Percentiles rank a stretch among this genome's conserved stretches.
Evolutionary conservation across 2,797 vertebrate species (phyloP).

Genomic region (Thamnophis elegans): DNA sequence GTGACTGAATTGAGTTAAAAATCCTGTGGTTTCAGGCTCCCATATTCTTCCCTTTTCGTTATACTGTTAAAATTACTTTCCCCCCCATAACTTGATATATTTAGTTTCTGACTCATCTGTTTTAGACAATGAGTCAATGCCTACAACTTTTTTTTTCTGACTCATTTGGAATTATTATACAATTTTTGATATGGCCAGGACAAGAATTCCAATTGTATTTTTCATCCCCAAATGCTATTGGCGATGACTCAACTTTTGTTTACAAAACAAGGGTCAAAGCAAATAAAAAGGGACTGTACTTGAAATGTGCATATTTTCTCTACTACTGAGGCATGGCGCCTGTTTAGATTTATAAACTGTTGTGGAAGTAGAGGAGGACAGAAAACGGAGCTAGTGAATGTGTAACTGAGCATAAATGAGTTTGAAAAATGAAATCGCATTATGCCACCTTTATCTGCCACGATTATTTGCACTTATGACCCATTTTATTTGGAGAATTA

Average conservation of each 20-base stretch:
- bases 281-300: background rate
- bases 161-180: slow-evolving; percentile 67
- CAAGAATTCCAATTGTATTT: slow-evolving; percentile 59
- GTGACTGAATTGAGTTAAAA: slow-evolving; percentile 62
- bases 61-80: slow-evolving; percentile 44
- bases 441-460: background rate
- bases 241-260: slow-evolving; percentile 58
- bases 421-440: background rate
- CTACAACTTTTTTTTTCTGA: slow-evolving; percentile 63
- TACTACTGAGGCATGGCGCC: background rate
- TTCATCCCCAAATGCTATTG: slow-evolving; percentile 49
- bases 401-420: background rate
- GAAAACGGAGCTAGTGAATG: background rate
- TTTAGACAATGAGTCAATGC: slow-evolving; percentile 65
- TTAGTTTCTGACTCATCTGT: slow-evolving; percentile 75
- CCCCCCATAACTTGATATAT: slow-evolving; percentile 58
- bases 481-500: background rate
- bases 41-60: slow-evolving; percentile 53
- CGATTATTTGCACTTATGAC: background rate
- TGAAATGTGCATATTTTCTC: slow-evolving; percentile 16
- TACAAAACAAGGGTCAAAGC: slow-evolving; percentile 54
- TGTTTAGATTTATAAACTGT: background rate
- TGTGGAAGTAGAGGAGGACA: background rate
- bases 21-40: slow-evolving; percentile 46
- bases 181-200: slow-evolving; percentile 60